phyloP scores from a whole-genome alignment of 2,797 vertebrate species.

The Sebastes miniatus region DNA sequence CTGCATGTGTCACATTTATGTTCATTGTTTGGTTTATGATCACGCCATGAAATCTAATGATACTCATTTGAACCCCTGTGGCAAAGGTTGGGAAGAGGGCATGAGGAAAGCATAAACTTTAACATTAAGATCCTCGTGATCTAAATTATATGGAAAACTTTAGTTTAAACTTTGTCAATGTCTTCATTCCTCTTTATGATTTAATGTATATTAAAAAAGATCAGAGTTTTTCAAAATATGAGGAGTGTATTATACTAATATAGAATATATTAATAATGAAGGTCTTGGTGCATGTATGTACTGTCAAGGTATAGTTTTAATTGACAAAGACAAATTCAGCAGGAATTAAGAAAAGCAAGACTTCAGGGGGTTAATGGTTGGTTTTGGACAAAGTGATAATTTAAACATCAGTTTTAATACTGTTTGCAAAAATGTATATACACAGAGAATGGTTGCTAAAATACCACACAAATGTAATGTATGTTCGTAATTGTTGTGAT shows the following conservation, averaged over 20 bases:
- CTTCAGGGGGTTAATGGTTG: neutral
- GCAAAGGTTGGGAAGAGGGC: conserved; percentile 6
- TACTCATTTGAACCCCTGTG: conserved; percentile 36
- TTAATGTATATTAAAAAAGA: neutral
- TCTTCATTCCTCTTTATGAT: neutral
- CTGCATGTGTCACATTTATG: conserved; percentile 42
- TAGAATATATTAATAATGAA: neutral
- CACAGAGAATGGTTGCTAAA: neutral
- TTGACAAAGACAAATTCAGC: neutral
- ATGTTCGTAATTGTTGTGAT: too few relatives aligned
- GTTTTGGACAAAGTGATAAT: neutral
- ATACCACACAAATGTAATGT: neutral
- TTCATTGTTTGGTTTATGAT: conserved; percentile 61
- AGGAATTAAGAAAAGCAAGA: neutral
- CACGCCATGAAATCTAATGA: conserved; percentile 37
- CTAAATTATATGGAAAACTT: neutral
- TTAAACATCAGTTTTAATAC: neutral
- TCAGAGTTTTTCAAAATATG: neutral
- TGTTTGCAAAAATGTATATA: neutral
- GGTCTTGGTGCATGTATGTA: neutral
- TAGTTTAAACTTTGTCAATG: neutral
- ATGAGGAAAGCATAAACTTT: neutral
- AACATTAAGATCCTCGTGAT: neutral
- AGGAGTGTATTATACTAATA: neutral
- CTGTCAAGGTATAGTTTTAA: neutral